Evolutionary conservation across 2,113 vertebrate species (phyloP), one percentile per base, ranked within the genome.

Genomic region (Anarrhichthys ocellatus): DNA sequence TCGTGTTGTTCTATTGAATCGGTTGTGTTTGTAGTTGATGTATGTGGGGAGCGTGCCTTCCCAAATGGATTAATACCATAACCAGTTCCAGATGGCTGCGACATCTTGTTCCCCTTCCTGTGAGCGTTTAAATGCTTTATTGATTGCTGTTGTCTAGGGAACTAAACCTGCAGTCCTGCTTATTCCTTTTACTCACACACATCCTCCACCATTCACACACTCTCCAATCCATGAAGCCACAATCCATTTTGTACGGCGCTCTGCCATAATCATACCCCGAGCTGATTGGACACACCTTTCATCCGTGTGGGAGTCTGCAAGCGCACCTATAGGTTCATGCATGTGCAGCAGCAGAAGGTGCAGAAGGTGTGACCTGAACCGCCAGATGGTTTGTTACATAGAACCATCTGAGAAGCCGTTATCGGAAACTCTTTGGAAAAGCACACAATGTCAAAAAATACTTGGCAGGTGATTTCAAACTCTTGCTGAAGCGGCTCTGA

Each of bases 101-200:
- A 91, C 90, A 92, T 91, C 90, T 89, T 93, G 89, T 91, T 93
- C 85, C 78, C 86, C 73, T 91, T 91, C 78, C 87, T 50, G 85
- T 85, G 84, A 91, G 89, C n/a, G 76, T 93, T 93, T 85, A 92
- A 93, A 93, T 93, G 92, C 86, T 91, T 92, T 94, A 95, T 95
- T 92, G 94, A 94, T 94, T 90, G 87, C 81, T 13, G 56, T 84
- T 81, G 86, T 93, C 89, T 71, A 56, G 88, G 81, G 88, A 85
- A 89, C 69, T 76, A 46, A 88, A 86, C 82, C 69, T 82, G 76
- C 64, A n/a, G 52, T 67, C n/a, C 50, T 63, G 67, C 72, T 80
- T 65, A 71, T 83, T 92, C 61, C 81, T 80, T 80, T 82, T 63
- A 73, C 73, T 58, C 67, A 66, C 50, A 68, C 61, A 46, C 61